Percentiles rank a stretch among this genome's conserved stretches.
Conservation (phyloP, 2,888 invertebrate species). For the Dynastes grantii region DNA sequence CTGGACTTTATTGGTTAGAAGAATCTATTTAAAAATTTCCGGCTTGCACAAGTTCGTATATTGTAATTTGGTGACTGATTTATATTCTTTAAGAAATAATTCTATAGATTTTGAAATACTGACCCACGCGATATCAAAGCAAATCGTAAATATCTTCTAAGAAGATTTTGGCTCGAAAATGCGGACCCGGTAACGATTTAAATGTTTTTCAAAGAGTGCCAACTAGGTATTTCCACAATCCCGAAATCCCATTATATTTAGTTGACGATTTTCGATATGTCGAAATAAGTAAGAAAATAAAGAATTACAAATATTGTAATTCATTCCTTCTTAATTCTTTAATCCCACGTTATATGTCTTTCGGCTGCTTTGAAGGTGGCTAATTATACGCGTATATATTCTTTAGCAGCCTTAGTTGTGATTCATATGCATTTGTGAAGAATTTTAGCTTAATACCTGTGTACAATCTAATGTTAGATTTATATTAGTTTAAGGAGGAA, state of each 20-base stretch:
- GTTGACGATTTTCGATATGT: neutral
- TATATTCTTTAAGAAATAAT: neutral
- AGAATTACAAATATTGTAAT: no score
- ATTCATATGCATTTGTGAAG: no score
- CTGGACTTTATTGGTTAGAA: neutral
- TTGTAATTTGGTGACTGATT: slow-evolving; percentile 13
- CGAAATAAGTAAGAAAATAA: neutral
- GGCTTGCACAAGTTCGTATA: neutral
- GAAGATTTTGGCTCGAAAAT: neutral
- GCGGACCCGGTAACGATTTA: neutral
- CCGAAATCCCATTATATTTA: neutral
- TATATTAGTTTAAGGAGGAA: slow-evolving; percentile 34
- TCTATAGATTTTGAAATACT: slow-evolving; percentile 12
- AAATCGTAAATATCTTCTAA: neutral
- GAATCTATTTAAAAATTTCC: neutral
- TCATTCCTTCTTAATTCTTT: no score
- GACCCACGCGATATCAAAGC: neutral
- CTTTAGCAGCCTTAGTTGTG: no score
- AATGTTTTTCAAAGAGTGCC: slow-evolving; percentile 1
- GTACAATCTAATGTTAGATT: slow-evolving; percentile 19
- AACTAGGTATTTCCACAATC: slow-evolving; percentile 4
- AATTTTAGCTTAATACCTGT: no score
- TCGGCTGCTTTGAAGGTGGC: no score
- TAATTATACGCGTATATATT: no score
- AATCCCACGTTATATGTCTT: no score